Conservation (phyloP, 2,797 vertebrate genomes). For the Sphenodon punctatus region DNA sequence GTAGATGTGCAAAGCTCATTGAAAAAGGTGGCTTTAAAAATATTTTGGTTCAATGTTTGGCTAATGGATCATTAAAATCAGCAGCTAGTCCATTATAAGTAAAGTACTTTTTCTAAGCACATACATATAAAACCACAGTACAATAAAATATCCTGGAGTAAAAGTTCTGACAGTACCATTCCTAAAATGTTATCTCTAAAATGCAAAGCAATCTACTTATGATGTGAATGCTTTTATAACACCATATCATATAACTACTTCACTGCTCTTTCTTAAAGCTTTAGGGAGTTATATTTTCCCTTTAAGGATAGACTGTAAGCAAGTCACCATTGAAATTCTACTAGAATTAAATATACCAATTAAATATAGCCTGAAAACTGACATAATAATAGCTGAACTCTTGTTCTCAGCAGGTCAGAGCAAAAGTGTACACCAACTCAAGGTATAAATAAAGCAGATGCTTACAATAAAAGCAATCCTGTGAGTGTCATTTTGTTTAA, state of each 20-base stretch:
- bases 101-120: neutral
- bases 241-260: neutral
- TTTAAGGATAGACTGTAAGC: neutral
- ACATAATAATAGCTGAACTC: neutral
- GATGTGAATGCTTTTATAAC: neutral
- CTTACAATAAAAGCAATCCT: slow-evolving; percentile 2
- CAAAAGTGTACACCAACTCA: neutral
- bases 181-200: neutral
- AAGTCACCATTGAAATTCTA: neutral
- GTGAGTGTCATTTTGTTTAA: slow-evolving; percentile 16
- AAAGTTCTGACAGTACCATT: neutral
- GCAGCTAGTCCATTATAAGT: neutral
- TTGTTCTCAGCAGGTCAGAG: neutral
- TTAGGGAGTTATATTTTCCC: neutral
- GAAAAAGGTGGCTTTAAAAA: neutral
- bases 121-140: neutral
- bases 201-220: neutral
- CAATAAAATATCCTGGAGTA: neutral
- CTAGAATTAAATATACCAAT: neutral
- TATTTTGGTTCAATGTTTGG: neutral
- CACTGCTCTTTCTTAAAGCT: neutral
- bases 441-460: slow-evolving; percentile 15
- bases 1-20: neutral
- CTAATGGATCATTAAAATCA: neutral
- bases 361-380: neutral